Evolutionary conservation across 1,140 invertebrate genomes (phyloP), one percentile per base, ranked within the genome.

Genomic region (Drosophila takahashii): DNA sequence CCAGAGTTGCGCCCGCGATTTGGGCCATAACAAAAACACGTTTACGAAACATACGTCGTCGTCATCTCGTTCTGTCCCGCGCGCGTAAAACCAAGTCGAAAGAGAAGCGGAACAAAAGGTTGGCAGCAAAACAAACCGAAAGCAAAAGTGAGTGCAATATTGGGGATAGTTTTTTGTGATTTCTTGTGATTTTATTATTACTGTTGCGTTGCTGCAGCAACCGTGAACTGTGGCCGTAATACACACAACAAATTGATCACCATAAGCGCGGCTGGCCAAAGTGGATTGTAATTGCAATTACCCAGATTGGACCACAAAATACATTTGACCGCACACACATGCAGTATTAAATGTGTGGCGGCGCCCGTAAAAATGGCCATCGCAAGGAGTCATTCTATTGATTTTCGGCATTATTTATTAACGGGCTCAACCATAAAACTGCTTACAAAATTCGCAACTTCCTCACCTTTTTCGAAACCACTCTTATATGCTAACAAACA

Each of bases 371-470:
- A 74, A 74, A 74, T 57, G 64, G 57, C 47, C 64, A 81, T 76
- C 61, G 57, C 65, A 66, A 79, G 51, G 65, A 81, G 78, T 89
- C 66, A 75, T 76, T 47, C 54, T 86, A 87, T 87, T 87, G 83
- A 87, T 87, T 87, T 87, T 83, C 15, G 76, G 42, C 59, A 83
- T 87, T 87, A 89, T 70, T 79, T 87, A 87, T 87, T 83, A 83
- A 87, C 66, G 59, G 27, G 34, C 11, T 37, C 29, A 44, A 69
- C 70, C 57, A 69, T 74, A 73, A 74, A 73, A 52, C 57, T 74
- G 74, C 72, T 86, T 52, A 78, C 83, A 64, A 67, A 69, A 86
- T 53, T 69, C 58, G 51, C 59, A 59, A 39, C 53, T 62, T 34
- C 58, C 47, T 53, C 70, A 65, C 48, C 60, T 56, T 53, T 45